phyloP scores from a whole-genome alignment of 1,140 invertebrate genomes.

The Macrocentrus cingulum region DNA sequence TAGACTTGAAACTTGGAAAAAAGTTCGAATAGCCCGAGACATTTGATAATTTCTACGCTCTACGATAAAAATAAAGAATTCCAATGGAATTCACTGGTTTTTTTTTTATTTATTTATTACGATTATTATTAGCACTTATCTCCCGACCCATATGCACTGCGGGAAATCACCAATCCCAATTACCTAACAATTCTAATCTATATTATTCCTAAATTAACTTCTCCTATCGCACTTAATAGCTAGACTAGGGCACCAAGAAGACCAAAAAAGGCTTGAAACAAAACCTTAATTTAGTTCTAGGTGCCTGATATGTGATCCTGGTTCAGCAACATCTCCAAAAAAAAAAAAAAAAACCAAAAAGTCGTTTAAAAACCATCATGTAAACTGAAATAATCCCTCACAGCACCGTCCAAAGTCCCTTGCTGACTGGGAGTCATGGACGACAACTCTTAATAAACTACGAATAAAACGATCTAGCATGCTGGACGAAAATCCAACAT shows the following conservation, averaged over 20 bases:
- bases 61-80: no score
- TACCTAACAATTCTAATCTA: no score
- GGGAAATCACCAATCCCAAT: no score
- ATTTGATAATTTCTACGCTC: no score
- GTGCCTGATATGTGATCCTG: slow-evolving; percentile 56
- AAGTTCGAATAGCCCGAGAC: no score
- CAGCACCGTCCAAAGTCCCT: slow-evolving; percentile 35
- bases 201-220: no score
- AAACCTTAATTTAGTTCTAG: slow-evolving; percentile 6
- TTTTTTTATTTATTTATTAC: no score
- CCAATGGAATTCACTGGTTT: no score
- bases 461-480: neutral
- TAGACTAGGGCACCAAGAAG: slow-evolving; percentile 28
- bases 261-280: slow-evolving; percentile 28
- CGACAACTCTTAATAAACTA: slow-evolving; percentile 3
- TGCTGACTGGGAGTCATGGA: slow-evolving; percentile 46
- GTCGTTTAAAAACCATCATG: slow-evolving; percentile 29
- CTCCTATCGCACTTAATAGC: slow-evolving; percentile 29
- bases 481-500: neutral
- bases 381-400: slow-evolving; percentile 31
- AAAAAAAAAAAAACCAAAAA: slow-evolving; percentile 27
- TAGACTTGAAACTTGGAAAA: no score
- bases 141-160: no score
- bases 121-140: no score
- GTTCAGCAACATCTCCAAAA: slow-evolving; percentile 49